Conservation (phyloP, 2,113 vertebrate species). For the Paralichthys olivaceus region DNA sequence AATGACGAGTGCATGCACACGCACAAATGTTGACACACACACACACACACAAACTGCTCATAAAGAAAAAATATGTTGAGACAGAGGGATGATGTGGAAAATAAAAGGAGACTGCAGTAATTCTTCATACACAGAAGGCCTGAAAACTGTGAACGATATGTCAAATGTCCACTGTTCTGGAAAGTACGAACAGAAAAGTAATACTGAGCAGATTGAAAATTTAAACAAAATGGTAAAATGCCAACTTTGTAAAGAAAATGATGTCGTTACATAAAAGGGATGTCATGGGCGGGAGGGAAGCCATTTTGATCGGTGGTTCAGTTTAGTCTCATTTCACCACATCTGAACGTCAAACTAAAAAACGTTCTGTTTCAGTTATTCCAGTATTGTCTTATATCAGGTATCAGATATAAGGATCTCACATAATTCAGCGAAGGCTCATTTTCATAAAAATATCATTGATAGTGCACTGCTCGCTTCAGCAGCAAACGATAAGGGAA, state of each 20-base stretch:
- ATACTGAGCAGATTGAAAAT: neutral
- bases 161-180: slow-evolving; percentile 10
- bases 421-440: too few relatives aligned
- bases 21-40: slow-evolving; percentile 5
- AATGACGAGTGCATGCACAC: slow-evolving; percentile 39
- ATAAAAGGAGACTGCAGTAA: neutral
- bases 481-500: too few relatives aligned
- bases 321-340: neutral
- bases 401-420: neutral
- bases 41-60: slow-evolving; percentile 5
- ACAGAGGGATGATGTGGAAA: slow-evolving; percentile 8
- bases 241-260: neutral
- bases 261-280: too few relatives aligned
- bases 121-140: neutral
- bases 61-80: slow-evolving; percentile 19
- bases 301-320: too few relatives aligned
- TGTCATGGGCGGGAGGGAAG: too few relatives aligned
- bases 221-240: neutral
- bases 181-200: neutral
- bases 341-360: too few relatives aligned
- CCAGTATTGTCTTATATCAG: neutral
- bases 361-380: neutral
- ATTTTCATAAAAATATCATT: too few relatives aligned
- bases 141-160: slow-evolving; percentile 12
- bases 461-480: too few relatives aligned